Percentiles rank a stretch among this genome's conserved stretches.
Evolutionary conservation across 2,797 vertebrate genomes (phyloP).

Genomic region (Falco rusticolus): DNA sequence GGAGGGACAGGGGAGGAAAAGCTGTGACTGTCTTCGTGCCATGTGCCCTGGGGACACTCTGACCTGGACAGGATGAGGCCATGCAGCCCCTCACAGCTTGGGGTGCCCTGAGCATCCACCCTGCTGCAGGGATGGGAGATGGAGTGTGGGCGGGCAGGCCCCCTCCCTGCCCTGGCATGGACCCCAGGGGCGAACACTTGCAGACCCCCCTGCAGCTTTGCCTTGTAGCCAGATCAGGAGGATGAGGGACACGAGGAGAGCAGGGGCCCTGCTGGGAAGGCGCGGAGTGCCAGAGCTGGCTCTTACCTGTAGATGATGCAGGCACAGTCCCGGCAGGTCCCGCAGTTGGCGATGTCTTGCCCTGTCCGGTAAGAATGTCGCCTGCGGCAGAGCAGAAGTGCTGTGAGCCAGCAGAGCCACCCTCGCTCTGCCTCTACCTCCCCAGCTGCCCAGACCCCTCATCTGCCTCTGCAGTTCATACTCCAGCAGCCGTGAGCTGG

Average conservation of each 20-base stretch:
- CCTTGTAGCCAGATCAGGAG: not conserved
- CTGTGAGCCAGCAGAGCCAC: not conserved
- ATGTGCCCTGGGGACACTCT: not conserved
- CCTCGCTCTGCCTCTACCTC: fast-evolving
- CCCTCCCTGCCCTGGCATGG: not conserved
- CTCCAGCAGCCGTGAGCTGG: not conserved
- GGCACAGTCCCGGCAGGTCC: constrained; percentile 89
- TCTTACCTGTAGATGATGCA: constrained; percentile 92
- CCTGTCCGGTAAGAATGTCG: constrained; percentile 87
- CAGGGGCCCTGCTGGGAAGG: fast-evolving
- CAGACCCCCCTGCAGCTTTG: not conserved
- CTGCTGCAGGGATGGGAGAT: not conserved
- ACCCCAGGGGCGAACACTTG: not conserved
- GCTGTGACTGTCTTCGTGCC: fast-evolving
- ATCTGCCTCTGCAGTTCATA: not conserved
- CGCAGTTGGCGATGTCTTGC: constrained; percentile 90
- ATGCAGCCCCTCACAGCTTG: not conserved
- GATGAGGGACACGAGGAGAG: not conserved
- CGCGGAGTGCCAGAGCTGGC: not conserved
- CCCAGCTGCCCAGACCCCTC: not conserved
- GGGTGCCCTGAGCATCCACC: not conserved
- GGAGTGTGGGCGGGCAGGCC: not conserved
- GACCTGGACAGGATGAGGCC: not conserved
- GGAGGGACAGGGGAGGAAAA: not conserved
- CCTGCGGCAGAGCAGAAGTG: constrained; percentile 74